Evolutionary conservation across 2,797 vertebrate species (phyloP).

Genomic region (Lithobates pipiens): DNA sequence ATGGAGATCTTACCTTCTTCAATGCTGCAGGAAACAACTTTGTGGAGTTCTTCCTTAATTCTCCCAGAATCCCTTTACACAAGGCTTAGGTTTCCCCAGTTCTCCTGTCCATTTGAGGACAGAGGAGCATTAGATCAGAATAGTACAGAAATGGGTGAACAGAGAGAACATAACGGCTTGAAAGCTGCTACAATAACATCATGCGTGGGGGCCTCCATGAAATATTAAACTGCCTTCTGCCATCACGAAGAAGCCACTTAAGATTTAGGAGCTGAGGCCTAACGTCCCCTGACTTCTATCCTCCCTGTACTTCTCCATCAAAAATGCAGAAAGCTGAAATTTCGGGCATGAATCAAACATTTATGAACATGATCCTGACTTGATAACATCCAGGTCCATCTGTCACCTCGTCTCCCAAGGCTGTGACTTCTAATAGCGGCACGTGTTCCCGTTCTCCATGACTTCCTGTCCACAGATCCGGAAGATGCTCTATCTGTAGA

Average conservation of each 20-base stretch:
- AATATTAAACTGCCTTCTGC: conserved; percentile 49
- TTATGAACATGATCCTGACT: conserved; percentile 36
- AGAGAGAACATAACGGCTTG: conserved; percentile 11
- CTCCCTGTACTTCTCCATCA: conserved; percentile 23
- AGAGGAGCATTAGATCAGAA: conserved; percentile 16
- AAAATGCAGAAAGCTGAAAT: conserved; percentile 45
- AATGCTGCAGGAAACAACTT: too few species aligned
- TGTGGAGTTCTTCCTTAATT: not conserved
- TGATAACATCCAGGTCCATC: conserved; percentile 41
- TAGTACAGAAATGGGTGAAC: conserved; percentile 1
- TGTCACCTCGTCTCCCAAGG: conserved; percentile 39
- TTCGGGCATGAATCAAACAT: conserved; percentile 54
- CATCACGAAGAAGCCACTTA: conserved; percentile 26
- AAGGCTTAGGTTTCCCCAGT: not conserved
- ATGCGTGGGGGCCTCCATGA: not conserved
- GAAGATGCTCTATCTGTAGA: not conserved
- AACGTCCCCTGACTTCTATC: not conserved
- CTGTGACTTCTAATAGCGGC: conserved; percentile 1
- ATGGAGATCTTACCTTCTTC: too few species aligned
- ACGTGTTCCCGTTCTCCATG: not conserved
- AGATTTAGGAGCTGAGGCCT: conserved; percentile 12
- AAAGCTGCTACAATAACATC: conserved; percentile 18
- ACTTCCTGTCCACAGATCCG: conserved; percentile 9
- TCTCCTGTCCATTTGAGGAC: not conserved
- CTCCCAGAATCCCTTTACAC: not conserved